Conservation (phyloP, 2,797 vertebrate genomes). For the Protosalanx chinensis region DNA sequence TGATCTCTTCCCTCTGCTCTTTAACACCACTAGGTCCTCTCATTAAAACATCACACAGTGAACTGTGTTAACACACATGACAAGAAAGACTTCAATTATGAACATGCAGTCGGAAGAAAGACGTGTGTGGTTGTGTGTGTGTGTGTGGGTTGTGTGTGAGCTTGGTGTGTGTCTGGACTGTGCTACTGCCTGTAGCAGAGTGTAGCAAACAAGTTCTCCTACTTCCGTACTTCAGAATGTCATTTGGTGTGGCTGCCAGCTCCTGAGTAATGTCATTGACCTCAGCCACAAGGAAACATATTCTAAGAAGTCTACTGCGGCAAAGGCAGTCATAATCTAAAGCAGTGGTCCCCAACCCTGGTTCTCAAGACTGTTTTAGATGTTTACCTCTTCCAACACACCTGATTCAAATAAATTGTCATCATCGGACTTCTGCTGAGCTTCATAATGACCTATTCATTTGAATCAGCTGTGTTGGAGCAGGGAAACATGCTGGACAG, state of each 20-base stretch:
- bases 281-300: no score
- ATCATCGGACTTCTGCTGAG: no score
- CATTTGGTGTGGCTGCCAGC: conserved; percentile 1
- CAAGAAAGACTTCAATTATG: not conserved
- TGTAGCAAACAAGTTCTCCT: conserved; percentile 29
- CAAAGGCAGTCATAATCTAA: not conserved
- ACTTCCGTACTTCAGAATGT: conserved; percentile 32
- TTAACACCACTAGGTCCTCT: conserved; percentile 23
- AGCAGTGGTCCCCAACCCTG: no score
- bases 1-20: conserved; percentile 22
- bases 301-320: not conserved
- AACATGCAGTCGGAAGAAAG: not conserved
- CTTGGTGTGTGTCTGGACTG: conserved; percentile 3
- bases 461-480: no score
- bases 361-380: no score
- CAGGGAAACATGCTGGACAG: no score
- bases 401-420: no score
- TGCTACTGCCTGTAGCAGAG: conserved; percentile 46
- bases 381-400: no score
- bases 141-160: not conserved
- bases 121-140: conserved; percentile 7
- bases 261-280: no score
- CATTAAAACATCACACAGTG: not conserved
- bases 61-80: not conserved
- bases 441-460: no score